Evolutionary conservation across 2,797 vertebrate species (phyloP), one percentile per base, ranked within the genome.

Genomic region (Oryzias sinensis): DNA sequence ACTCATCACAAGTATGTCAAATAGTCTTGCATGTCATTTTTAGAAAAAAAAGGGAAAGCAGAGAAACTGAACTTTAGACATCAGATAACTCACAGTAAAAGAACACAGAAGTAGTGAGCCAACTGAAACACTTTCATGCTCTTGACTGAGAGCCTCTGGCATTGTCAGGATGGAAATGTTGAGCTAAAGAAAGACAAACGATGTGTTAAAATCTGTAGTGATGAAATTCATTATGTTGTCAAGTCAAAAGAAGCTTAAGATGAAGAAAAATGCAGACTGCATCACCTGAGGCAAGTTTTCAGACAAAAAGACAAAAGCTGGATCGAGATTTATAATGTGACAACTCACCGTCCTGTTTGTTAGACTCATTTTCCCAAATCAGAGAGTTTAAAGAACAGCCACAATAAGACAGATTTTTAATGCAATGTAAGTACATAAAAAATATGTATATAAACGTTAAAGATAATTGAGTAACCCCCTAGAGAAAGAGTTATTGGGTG

Each of bases 251-350:
- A 33, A 24, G 33, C 43, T 53, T 11, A 43, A 15, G 49, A 25
- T 62, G 60, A 77, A 65, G 60, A 62, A 75, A 79, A 69, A 33
- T 67, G 55, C 46, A 60, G 52, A 43, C 43, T 49, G 24, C 54
- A 58, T 77, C 58, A 81, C 82, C 82, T 72, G 13, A 54, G 82
- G 87, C 75, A 17, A 65, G 59, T 48, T 74, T 49, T 9, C 25
- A 66, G 74, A 59, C 46, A 59, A 61, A 81, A 56, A 67, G 70
- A 81, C 70, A 53, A 69, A 67, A 43, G n/a, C 50, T 48, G 63
- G 50, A 59, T 68, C 29, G 75, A 77, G 83, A 90, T 88, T 90
- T 87, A 88, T 57, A 70, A 68, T 45, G 74, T 75, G 70, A 83
- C 60, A 80, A 62, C 53, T 72, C 49, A 17, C 13, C 6, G 58